Evolutionary conservation across 2,888 invertebrate species (phyloP), one percentile per base, ranked within the genome.

Genomic region (Noctua janthina): DNA sequence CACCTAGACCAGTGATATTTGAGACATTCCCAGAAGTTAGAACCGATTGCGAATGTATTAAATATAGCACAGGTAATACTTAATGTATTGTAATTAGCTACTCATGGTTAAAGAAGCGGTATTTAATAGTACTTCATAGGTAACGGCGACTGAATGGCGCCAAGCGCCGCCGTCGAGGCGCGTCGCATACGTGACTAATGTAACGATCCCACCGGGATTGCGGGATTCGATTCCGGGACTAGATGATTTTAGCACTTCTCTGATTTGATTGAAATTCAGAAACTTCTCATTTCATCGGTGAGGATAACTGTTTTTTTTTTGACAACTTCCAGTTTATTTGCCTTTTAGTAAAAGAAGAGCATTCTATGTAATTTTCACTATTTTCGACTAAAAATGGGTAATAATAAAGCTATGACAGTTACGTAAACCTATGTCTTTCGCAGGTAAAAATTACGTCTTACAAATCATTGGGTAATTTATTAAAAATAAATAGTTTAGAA

Each of bases 111-210:
- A 89, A 87, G 84, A 88, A 91, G 88, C 83, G 89, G 88, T 89
- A 89, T 89, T 88, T 90, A 90, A 86, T 89, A 75, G 85, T 85
- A 87, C 87, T 88, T 86, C 77, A 85, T 89, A 90, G 88, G 91
- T 89, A 87, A 85, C 87, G 92, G 92, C 92, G 91, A 89, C 91
- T 76, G 82, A 49, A 43, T 76, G 92, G 88, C 92, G 92, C 92
- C 93, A 82, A 87, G 88, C 87, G 93, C 93, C 93, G 93, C 92
- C 93, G 85, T 74, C 82, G 67, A 75, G 90, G 88, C 92, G 92
- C 90, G 92, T 87, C 92, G 91, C 91, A 92, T 92, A 93, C 92
- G 92, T 93, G 93, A 93, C 92, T 92, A 92, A 93, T 93, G 87
- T 89, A 82, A 86, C 88, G 87, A 87, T 89, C 91, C 92, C 88